phyloP scores from a whole-genome alignment of 2,797 vertebrate species.

The Tarsius wallacei region DNA sequence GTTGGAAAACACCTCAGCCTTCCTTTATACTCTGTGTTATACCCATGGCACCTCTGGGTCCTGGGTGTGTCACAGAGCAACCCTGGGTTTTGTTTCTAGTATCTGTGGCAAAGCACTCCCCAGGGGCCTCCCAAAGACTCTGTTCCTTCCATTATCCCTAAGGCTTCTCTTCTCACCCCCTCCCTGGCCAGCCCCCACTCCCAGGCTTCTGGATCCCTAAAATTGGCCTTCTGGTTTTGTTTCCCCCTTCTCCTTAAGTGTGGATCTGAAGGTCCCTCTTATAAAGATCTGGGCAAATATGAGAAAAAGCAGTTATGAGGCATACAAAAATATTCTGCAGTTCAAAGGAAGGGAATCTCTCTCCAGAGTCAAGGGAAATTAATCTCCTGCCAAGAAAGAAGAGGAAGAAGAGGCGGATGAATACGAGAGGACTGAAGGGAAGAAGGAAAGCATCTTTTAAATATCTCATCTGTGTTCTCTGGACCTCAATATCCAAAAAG shows the following conservation, averaged over 20 bases:
- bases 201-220: neutral
- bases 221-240: neutral
- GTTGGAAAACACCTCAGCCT: neutral
- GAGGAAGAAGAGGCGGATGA: neutral
- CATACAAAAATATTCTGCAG: neutral
- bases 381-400: neutral
- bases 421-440: neutral
- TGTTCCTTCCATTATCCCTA: neutral
- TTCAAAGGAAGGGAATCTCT: neutral
- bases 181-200: too few species aligned
- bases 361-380: neutral
- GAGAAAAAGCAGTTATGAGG: neutral
- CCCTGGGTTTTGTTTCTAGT: neutral
- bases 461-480: neutral
- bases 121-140: neutral
- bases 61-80: neutral
- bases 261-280: neutral
- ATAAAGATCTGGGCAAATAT: neutral
- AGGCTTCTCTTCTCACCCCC: neutral
- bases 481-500: neutral
- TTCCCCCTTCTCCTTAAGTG: neutral
- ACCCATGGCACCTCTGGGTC: neutral
- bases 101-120: neutral
- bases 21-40: neutral
- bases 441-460: neutral